Evolutionary conservation across 2,888 invertebrate genomes (phyloP), one percentile per base, ranked within the genome.

Genomic region (Megastigmus dorsalis): DNA sequence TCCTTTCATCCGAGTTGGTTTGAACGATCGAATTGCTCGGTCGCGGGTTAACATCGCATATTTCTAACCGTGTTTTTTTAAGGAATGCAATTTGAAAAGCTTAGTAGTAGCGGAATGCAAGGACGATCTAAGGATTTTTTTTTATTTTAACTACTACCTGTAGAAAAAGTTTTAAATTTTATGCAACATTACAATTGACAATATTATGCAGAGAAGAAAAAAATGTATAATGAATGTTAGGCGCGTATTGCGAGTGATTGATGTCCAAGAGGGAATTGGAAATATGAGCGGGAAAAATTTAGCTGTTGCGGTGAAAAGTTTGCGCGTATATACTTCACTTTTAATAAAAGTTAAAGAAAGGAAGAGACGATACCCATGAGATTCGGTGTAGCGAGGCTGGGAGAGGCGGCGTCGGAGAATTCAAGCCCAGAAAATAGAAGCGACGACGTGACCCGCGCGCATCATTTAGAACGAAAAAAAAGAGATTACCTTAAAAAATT

Each of bases 261-360:
- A n/a, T n/a, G n/a, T n/a, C n/a, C 30, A 18, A 48, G 59, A 15
- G 3, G 30, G 20, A 65, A 65, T 71, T 45, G 45, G 36, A 48
- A 57, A 26, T 26, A 50, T 18, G 23, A 6, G 28, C 30, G 15
- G 36, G 43, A 54, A 43, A n/a, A 52, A 54, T 52, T 43, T 62
- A 13, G 50, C 18, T 52, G 33, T 48, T 36, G 26, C 36, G 36
- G 45, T n/a, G 50, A 52, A 52, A 68, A 72, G 59, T 73, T 73
- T 10, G 45, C 30, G n/a, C 26, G n/a, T 60, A 36, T 66, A 66
- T 59, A 59, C 43, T 66, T 59, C 59, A 67, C 52, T 65, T 50
- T 68, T 60, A 62, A 74, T 74, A 74, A 74, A 74, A 74, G 67
- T 74, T 74, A 62, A 66, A 48, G 18, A 28, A 48, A 55, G n/a